phyloP scores from a whole-genome alignment of 2,797 vertebrate genomes.

The Mareca strepera region DNA sequence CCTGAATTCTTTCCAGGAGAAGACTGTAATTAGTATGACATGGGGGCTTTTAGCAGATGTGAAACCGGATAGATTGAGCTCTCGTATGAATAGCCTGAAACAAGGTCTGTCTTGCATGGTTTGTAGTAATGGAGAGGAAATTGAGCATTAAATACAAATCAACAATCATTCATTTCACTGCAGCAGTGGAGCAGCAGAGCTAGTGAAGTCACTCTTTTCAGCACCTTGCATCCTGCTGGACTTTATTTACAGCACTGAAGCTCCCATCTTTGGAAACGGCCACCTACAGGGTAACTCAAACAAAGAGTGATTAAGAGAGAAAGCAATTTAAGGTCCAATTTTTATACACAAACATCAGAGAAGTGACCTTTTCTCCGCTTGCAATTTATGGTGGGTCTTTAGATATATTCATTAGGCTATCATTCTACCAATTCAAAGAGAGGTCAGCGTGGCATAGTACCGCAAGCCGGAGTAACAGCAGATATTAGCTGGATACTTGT shows the following conservation, averaged over 20 bases:
- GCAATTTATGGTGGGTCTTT: constrained; percentile 74
- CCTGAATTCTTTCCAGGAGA: constrained; percentile 27
- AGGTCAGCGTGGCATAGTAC: not conserved
- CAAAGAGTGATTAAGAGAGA: constrained; percentile 70
- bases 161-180: constrained; percentile 77
- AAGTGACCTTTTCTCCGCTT: constrained; percentile 57
- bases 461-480: not conserved
- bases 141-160: constrained; percentile 83
- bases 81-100: constrained; percentile 74
- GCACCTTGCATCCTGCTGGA: constrained; percentile 67
- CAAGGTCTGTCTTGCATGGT: constrained; percentile 63
- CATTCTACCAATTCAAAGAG: not conserved
- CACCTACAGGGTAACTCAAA: constrained; percentile 62
- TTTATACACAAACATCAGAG: constrained; percentile 78
- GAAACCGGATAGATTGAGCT: constrained; percentile 65
- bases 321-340: constrained; percentile 56
- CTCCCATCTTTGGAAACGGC: constrained; percentile 31
- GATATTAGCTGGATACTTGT: constrained; percentile 24
- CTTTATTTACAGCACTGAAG: constrained; percentile 39
- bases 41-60: constrained; percentile 74
- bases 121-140: constrained; percentile 80
- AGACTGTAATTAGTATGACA: constrained; percentile 64
- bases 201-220: constrained; percentile 72
- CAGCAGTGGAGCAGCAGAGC: constrained; percentile 53
- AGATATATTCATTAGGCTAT: constrained; percentile 69